These are phyloP conservation scores for Epinotia brunnichana DNA, from an alignment of 2,888 invertebrate genomes.

Conservation along the genomic window DNA sequence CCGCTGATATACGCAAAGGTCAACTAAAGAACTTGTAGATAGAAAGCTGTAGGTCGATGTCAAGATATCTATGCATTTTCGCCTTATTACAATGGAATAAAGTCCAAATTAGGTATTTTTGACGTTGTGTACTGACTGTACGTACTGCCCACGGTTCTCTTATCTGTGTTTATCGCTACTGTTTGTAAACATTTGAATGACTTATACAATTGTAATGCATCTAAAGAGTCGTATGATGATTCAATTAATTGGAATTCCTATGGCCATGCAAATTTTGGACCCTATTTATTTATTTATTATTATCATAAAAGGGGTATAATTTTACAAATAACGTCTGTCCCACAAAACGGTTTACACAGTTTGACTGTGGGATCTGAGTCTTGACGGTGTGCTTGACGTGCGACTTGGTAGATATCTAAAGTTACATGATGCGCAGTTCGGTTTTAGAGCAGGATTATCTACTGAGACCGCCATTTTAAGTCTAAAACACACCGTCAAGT, in stretches of 20 bases:
- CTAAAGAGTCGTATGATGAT: not conserved
- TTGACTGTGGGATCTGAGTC: no score
- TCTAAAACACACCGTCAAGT: no score
- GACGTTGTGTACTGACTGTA: not conserved
- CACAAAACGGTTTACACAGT: no score
- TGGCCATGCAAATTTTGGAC: not conserved
- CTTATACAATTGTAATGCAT: not conserved
- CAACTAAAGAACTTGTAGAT: conserved; percentile 12
- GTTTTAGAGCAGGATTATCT: no score
- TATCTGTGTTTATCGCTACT: conserved; percentile 23
- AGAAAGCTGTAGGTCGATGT: not conserved
- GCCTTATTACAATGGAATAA: not conserved
- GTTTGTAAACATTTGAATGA: conserved; percentile 31
- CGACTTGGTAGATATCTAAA: no score
- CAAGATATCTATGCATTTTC: not conserved
- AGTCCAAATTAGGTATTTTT: not conserved
- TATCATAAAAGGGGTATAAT: no score
- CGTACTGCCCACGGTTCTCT: conserved; percentile 6
- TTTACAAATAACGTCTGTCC: no score
- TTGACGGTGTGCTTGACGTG: no score
- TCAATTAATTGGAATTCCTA: not conserved
- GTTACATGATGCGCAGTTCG: no score
- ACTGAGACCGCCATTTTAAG: no score
- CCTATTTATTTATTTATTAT: no score
- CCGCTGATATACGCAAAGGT: no score